phyloP scores from a whole-genome alignment of 2,113 vertebrate species.

The Myodes glareolus region DNA sequence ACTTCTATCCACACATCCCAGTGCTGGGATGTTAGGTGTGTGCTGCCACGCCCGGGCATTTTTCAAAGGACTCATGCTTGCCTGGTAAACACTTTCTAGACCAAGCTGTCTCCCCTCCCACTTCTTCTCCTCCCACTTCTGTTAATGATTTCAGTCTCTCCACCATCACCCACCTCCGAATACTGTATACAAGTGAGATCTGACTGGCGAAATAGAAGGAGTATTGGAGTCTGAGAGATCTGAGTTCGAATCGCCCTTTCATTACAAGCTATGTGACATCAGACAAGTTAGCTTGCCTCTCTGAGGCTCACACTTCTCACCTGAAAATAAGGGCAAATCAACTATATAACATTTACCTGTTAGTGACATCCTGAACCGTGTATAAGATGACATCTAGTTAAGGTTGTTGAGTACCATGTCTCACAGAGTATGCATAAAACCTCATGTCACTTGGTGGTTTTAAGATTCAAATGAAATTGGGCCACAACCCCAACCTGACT shows the following conservation, averaged over 20 bases:
- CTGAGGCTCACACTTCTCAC: not conserved
- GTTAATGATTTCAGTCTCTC: not conserved
- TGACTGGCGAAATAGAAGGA: not conserved
- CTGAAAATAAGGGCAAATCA: not conserved
- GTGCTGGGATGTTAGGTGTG: not conserved
- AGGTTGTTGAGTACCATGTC: not conserved
- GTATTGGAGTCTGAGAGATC: not conserved
- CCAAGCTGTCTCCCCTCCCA: not conserved
- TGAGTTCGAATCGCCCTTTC: not conserved
- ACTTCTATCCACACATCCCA: not conserved
- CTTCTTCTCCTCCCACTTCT: not conserved
- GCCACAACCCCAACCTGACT: not conserved
- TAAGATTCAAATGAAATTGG: not conserved
- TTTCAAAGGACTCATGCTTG: not conserved
- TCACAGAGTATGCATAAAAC: not conserved
- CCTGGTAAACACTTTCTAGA: not conserved
- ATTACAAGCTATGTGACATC: not conserved
- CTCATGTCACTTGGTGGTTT: not conserved
- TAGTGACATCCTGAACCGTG: not conserved
- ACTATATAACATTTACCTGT: not conserved
- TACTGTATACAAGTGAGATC: not conserved
- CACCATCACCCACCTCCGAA: not conserved
- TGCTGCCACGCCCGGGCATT: not conserved
- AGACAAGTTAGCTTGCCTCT: not conserved
- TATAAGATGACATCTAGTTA: not conserved